These are phyloP conservation scores for Hippocampus guttulatus DNA, from an alignment of 2,113 vertebrate species.

Conservation along the genomic window DNA sequence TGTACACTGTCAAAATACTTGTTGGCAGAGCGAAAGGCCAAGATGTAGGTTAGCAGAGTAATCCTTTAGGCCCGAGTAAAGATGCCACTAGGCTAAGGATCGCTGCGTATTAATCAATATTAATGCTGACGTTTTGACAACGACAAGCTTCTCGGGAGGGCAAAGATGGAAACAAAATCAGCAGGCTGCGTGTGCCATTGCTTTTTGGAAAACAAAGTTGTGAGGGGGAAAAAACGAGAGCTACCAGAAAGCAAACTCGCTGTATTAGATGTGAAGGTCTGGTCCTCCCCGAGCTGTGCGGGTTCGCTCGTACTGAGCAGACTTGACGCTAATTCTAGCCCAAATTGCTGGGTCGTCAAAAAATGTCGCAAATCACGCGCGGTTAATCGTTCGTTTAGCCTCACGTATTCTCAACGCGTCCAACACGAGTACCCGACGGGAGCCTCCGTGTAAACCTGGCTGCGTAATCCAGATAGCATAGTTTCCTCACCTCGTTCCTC, in stretches of 20 bases:
- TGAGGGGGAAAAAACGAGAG: neutral
- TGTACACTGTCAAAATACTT: conserved; percentile 1
- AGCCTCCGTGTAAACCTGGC: conserved; percentile 39
- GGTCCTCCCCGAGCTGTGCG: conserved; percentile 33
- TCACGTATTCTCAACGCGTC: neutral
- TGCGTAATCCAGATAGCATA: conserved; percentile 33
- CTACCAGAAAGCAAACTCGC: conserved; percentile 16
- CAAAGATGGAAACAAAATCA: neutral
- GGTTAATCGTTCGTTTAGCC: conserved; percentile 3
- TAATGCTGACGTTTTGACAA: conserved; percentile 11
- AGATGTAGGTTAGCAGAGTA: conserved; percentile 70
- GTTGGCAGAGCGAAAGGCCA: conserved; percentile 33
- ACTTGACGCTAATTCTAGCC: conserved; percentile 21
- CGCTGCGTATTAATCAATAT: neutral
- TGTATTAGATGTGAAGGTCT: conserved; percentile 30
- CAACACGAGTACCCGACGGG: neutral
- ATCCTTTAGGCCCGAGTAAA: conserved; percentile 59
- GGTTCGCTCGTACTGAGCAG: conserved; percentile 5
- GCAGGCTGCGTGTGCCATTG: neutral
- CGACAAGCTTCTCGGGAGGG: neutral
- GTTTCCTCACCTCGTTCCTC: conserved; percentile 52
- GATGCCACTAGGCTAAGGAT: conserved; percentile 60
- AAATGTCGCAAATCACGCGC: conserved; percentile 20
- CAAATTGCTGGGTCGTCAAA: neutral
- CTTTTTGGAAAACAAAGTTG: neutral